Evolutionary conservation across 2,888 invertebrate genomes (phyloP).

Genomic region (Ophion obscuratus): DNA sequence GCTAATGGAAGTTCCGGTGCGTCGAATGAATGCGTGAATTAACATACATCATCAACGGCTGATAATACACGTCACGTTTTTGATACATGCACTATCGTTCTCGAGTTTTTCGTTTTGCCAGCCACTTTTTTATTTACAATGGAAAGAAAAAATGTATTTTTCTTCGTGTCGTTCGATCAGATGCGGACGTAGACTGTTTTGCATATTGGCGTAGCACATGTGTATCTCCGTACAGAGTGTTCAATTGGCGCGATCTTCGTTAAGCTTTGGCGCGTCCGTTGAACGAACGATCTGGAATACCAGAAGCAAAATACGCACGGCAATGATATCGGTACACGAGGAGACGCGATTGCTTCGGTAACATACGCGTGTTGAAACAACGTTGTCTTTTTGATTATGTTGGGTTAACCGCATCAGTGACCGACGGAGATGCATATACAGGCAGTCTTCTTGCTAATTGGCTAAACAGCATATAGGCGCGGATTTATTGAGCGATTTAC

Average conservation of each 20-base stretch:
- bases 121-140: conserved; percentile 1
- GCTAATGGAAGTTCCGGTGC: conserved; percentile 60
- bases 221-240: conserved; percentile 25
- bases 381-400: conserved; percentile 36
- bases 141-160: conserved; percentile 18
- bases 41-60: conserved; percentile 45
- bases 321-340: conserved; percentile 39
- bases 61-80: conserved; percentile 48
- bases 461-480: conserved; percentile 76
- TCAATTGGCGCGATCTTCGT: conserved; percentile 42
- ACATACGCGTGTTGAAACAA: conserved; percentile 22
- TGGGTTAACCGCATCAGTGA: conserved; percentile 36
- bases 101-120: conserved; percentile 11
- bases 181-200: conserved; percentile 13
- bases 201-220: conserved; percentile 20
- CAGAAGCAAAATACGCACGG: conserved; percentile 36
- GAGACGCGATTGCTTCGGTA: conserved; percentile 22
- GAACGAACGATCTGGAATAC: conserved; percentile 35
- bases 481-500: conserved; percentile 77
- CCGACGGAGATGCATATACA: conserved; percentile 56
- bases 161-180: background rate
- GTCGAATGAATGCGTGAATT: conserved; percentile 26
- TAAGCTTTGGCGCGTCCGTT: conserved; percentile 35
- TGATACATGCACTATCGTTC: conserved; percentile 29
- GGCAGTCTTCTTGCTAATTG: conserved; percentile 77